Percentiles rank a stretch among this genome's conserved stretches.
phyloP scores from a whole-genome alignment of 2,888 invertebrate genomes.

The Gandaritis pyraliata region DNA sequence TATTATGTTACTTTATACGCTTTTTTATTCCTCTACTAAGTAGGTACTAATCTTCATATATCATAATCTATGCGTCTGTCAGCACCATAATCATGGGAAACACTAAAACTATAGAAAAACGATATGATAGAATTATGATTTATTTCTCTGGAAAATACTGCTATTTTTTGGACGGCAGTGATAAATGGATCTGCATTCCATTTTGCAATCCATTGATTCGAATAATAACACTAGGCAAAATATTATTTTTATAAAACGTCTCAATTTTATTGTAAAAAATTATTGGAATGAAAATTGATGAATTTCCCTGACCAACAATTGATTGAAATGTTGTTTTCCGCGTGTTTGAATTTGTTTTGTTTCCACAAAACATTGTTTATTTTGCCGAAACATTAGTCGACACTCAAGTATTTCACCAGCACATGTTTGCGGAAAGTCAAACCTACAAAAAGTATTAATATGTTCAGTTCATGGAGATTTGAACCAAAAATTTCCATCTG shows the following conservation, averaged over 20 bases:
- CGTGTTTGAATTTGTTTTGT: constrained; percentile 7
- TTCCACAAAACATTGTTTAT: not conserved
- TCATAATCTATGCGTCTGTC: no score
- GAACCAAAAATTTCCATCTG: no score
- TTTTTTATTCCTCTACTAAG: no score
- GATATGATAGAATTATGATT: constrained; percentile 1
- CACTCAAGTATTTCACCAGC: no score
- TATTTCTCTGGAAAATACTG: not conserved
- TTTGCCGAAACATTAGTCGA: no score
- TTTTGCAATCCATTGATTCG: constrained; percentile 59
- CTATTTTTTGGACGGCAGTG: constrained; percentile 21
- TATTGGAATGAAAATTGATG: constrained; percentile 22
- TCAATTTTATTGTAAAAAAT: constrained; percentile 21
- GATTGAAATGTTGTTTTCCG: constrained; percentile 15
- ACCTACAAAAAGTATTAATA: no score
- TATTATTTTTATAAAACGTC: constrained; percentile 27
- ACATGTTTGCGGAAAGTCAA: no score
- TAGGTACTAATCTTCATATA: no score
- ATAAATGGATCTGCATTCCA: constrained; percentile 48
- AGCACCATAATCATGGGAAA: no score
- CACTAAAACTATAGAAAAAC: not conserved
- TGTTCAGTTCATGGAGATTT: no score
- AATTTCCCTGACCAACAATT: constrained; percentile 22
- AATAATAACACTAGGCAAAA: constrained; percentile 53
- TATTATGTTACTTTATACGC: no score